Conservation (phyloP, 2,888 invertebrate species). For the Galerucella nymphaeae region DNA sequence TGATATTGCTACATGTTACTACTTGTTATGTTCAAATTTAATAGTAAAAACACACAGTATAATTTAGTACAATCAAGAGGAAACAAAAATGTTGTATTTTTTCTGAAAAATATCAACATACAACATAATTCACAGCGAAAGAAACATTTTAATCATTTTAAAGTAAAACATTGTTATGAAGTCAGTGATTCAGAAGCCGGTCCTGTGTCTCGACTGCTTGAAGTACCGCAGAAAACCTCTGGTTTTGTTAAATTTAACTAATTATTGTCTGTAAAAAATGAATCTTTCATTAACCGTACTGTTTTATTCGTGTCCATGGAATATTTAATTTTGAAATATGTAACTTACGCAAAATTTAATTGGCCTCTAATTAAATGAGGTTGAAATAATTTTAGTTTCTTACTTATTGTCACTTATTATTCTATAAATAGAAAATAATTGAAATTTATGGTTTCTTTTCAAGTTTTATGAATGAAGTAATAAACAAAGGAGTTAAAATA, state of each 20-base stretch:
- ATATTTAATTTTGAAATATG: not conserved
- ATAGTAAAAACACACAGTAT: not conserved
- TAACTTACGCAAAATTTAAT: not conserved
- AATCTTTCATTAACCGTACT: too few species aligned
- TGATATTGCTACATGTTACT: not conserved
- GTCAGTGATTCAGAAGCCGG: too few species aligned
- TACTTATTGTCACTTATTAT: not conserved
- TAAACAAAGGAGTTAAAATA: not conserved
- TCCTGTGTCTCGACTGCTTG: too few species aligned
- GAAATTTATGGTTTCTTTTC: not conserved
- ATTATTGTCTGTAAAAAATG: too few species aligned
- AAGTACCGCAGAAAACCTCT: too few species aligned
- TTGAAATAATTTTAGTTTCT: constrained; percentile 8
- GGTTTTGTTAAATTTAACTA: too few species aligned
- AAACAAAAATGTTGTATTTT: not conserved
- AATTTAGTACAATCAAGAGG: not conserved
- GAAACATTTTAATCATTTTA: too few species aligned
- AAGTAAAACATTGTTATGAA: too few species aligned
- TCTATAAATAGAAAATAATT: not conserved
- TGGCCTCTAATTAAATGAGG: constrained; percentile 1
- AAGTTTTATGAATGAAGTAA: not conserved
- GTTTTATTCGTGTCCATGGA: not conserved
- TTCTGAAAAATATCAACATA: not conserved
- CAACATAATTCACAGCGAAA: too few species aligned
- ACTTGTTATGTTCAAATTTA: not conserved